A percentile compares a stretch with the other conserved stretches of the same genome.
These are phyloP conservation scores for Timema podura DNA, from an alignment of 2,888 invertebrate genomes.

Conservation along the genomic window DNA sequence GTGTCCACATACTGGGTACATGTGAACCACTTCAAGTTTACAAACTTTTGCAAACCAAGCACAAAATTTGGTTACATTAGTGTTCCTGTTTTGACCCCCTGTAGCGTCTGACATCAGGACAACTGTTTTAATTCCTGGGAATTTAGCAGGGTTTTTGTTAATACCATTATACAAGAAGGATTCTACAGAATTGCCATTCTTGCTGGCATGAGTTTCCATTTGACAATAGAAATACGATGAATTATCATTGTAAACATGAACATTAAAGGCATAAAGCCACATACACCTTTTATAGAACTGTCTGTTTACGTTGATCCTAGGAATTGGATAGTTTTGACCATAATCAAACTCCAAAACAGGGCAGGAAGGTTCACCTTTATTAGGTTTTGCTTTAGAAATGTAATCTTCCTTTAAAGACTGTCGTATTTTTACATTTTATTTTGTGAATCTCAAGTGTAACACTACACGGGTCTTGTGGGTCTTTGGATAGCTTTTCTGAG, in stretches of 20 bases:
- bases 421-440: background rate
- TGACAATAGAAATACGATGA: conserved; percentile 11
- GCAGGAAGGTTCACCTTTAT: background rate
- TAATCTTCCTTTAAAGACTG: conserved; percentile 5
- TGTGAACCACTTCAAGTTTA: background rate
- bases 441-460: background rate
- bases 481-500: background rate
- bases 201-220: background rate
- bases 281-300: conserved; percentile 6
- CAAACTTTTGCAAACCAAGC: background rate
- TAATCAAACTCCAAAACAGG: conserved; percentile 4
- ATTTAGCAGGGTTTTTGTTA: background rate
- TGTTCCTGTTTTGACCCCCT: background rate
- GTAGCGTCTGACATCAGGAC: background rate
- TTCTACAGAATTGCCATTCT: conserved; percentile 10
- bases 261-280: conserved; percentile 12
- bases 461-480: background rate
- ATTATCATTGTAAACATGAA: background rate
- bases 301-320: background rate
- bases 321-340: conserved; percentile 9
- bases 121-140: background rate
- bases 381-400: background rate
- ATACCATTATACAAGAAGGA: conserved; percentile 4
- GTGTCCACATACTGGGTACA: background rate
- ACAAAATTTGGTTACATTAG: conserved; percentile 2